phyloP scores from a whole-genome alignment of 2,797 vertebrate genomes.

The Gymnoscopelus braueri region DNA sequence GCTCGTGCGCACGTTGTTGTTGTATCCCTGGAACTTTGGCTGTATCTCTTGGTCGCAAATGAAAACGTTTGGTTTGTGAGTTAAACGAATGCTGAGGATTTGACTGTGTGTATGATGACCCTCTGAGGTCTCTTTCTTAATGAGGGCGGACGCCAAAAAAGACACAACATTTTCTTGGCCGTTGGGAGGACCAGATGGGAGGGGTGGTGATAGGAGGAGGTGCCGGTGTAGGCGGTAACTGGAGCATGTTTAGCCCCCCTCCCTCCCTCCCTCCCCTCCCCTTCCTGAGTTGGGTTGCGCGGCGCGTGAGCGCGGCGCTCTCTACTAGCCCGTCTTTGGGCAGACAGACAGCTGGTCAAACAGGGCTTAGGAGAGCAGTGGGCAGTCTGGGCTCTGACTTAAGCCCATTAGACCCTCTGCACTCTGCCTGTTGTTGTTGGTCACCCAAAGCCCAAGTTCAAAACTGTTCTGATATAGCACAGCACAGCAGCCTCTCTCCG shows the following conservation, averaged over 20 bases:
- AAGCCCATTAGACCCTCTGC: conserved; percentile 77
- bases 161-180: conserved; percentile 56
- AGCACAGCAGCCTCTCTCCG: background rate
- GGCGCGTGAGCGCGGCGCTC: conserved; percentile 36
- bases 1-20: too few species aligned
- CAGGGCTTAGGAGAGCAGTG: conserved; percentile 79
- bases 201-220: conserved; percentile 44
- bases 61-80: too few species aligned
- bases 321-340: conserved; percentile 61
- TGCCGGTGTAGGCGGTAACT: conserved; percentile 8
- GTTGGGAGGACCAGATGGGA: conserved; percentile 69
- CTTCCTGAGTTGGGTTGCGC: conserved; percentile 50
- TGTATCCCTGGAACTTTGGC: too few species aligned
- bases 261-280: conserved; percentile 32
- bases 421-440: conserved; percentile 44
- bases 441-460: conserved; percentile 58
- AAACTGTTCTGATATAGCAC: conserved; percentile 64
- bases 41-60: too few species aligned
- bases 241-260: conserved; percentile 40
- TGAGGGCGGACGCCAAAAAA: conserved; percentile 22
- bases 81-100: too few species aligned
- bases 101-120: conserved; percentile 3
- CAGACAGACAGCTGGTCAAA: conserved; percentile 83
- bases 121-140: conserved; percentile 15
- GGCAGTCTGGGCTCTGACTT: conserved; percentile 74